Conservation (phyloP, 2,888 invertebrate species). For the Tenthredo scrophulariae region DNA sequence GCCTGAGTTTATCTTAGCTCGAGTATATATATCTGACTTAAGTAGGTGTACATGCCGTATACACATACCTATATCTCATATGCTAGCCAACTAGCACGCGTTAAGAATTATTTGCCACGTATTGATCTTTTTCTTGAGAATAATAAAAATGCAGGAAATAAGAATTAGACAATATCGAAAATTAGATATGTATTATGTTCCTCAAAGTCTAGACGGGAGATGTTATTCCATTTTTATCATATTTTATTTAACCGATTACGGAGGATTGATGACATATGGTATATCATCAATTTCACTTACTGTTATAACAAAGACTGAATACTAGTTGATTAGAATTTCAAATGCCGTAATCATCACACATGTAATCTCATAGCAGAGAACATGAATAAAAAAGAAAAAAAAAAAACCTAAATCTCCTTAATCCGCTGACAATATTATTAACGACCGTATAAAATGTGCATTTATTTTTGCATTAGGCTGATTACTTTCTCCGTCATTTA, state of each 20-base stretch:
- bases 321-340: conserved; percentile 11
- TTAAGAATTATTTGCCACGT: neutral
- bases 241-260: neutral
- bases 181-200: neutral
- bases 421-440: neutral
- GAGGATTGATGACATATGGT: neutral
- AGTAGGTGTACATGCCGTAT: neutral
- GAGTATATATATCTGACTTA: neutral
- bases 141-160: neutral
- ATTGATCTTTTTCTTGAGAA: neutral
- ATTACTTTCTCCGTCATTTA: neutral
- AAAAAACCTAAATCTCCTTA: neutral
- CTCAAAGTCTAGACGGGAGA: neutral
- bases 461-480: neutral
- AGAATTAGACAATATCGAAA: neutral
- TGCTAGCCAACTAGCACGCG: neutral
- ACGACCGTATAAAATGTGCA: neutral
- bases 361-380: neutral
- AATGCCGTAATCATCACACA: neutral
- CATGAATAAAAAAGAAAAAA: neutral
- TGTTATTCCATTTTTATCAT: neutral
- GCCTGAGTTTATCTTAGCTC: conserved; percentile 41
- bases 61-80: neutral
- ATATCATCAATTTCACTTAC: neutral
- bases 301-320: neutral